These are phyloP conservation scores for Diphyllodes magnificus DNA, from an alignment of 2,113 vertebrate species.

Conservation along the genomic window DNA sequence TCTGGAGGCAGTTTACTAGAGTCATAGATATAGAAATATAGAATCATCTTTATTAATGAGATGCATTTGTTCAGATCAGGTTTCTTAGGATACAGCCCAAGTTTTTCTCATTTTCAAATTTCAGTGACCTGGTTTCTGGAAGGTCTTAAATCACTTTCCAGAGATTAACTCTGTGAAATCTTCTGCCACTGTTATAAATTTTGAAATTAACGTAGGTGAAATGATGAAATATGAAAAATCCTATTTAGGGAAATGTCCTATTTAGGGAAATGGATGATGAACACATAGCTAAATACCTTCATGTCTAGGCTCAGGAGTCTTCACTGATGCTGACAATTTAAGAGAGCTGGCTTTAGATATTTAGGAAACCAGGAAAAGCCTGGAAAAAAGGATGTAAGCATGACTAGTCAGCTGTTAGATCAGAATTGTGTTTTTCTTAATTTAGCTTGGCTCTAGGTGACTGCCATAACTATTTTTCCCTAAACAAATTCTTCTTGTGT, in stretches of 20 bases:
- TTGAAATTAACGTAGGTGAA: neutral
- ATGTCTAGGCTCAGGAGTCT: neutral
- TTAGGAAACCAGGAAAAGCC: neutral
- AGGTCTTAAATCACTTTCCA: neutral
- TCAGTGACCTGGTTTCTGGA: neutral
- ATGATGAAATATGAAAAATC: neutral
- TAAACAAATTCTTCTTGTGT: neutral
- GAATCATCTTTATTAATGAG: neutral
- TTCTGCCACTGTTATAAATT: neutral
- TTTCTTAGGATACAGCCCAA: conserved; percentile 58
- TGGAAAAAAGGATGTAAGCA: neutral
- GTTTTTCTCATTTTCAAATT: neutral
- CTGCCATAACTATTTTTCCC: neutral
- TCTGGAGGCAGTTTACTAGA: neutral
- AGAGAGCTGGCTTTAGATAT: neutral
- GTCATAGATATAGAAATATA: neutral
- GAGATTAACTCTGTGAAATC: neutral
- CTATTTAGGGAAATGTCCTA: neutral
- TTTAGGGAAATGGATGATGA: neutral
- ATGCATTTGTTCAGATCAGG: neutral
- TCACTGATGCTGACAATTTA: neutral
- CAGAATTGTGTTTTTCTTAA: neutral
- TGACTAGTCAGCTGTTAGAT: neutral
- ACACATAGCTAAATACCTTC: neutral
- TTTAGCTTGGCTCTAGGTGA: neutral